A percentile compares a stretch with the other conserved stretches of the same genome.
These are phyloP conservation scores for Arvicanthis niloticus DNA, from an alignment of 2,113 vertebrate genomes.

Conservation along the genomic window DNA sequence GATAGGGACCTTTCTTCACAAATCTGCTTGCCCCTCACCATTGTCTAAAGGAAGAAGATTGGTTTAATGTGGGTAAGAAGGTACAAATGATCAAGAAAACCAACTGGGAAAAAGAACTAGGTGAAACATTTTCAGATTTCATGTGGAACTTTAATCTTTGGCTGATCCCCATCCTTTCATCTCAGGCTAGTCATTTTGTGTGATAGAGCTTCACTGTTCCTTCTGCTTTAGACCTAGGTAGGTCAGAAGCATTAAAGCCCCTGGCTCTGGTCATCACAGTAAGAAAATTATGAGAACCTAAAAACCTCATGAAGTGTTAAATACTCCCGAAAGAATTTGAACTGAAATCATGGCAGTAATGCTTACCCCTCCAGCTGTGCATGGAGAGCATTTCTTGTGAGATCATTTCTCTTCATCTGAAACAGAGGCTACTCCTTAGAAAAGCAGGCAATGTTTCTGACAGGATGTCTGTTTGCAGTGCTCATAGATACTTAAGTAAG, in stretches of 20 bases:
- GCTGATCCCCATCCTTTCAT: neutral
- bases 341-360: fast-evolving
- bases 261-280: neutral
- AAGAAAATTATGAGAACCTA: neutral
- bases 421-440: neutral
- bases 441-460: neutral
- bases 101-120: neutral
- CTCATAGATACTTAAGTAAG: neutral
- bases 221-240: neutral
- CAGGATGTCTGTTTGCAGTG: neutral
- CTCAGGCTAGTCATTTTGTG: neutral
- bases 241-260: neutral
- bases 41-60: neutral
- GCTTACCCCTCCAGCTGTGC: neutral
- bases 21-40: neutral
- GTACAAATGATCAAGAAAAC: neutral
- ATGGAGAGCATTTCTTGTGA: neutral
- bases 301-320: neutral
- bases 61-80: neutral
- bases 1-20: neutral
- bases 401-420: neutral
- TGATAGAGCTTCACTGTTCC: neutral
- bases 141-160: neutral
- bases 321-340: neutral
- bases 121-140: neutral